Evolutionary conservation across 2,888 invertebrate species (phyloP).

Genomic region (Steinernema carpocapsae): DNA sequence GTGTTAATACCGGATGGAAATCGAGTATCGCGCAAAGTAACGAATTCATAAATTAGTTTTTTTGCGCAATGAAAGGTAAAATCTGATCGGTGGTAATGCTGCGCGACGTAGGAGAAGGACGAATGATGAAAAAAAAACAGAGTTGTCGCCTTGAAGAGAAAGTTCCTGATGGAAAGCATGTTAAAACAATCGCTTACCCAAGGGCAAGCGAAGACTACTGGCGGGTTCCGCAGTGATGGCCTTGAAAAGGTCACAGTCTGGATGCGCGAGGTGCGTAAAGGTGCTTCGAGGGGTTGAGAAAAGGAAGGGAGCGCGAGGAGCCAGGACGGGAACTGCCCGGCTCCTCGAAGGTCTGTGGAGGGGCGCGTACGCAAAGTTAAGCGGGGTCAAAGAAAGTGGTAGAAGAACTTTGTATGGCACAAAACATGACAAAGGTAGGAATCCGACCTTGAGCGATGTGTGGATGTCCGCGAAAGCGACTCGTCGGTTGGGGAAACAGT

Average conservation of each 20-base stretch:
- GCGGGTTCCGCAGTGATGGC: constrained; percentile 28
- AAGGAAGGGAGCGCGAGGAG: not conserved
- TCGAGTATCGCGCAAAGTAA: too few species aligned
- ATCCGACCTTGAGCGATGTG: constrained; percentile 31
- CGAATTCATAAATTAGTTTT: not conserved
- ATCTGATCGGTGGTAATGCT: constrained; percentile 19
- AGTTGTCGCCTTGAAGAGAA: constrained; percentile 20
- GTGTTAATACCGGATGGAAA: too few species aligned
- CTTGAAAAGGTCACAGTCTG: constrained; percentile 35
- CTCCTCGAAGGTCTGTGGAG: not conserved
- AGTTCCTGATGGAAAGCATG: constrained; percentile 34
- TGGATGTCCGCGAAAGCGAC: constrained; percentile 32
- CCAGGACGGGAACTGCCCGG: not conserved
- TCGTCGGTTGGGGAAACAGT: constrained; percentile 16
- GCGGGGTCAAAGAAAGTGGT: constrained; percentile 22
- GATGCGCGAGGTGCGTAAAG: constrained; percentile 34
- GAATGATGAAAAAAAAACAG: constrained; percentile 6
- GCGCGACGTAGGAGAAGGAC: constrained; percentile 21
- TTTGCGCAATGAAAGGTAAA: not conserved
- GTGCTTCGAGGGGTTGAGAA: constrained; percentile 8
- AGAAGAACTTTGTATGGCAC: constrained; percentile 24
- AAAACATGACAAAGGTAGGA: constrained; percentile 28
- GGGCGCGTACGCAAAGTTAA: constrained; percentile 10
- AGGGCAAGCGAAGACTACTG: constrained; percentile 31
- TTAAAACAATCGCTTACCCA: constrained; percentile 33